Conservation (phyloP, 2,888 invertebrate genomes). For the Serrognathus titanus region DNA sequence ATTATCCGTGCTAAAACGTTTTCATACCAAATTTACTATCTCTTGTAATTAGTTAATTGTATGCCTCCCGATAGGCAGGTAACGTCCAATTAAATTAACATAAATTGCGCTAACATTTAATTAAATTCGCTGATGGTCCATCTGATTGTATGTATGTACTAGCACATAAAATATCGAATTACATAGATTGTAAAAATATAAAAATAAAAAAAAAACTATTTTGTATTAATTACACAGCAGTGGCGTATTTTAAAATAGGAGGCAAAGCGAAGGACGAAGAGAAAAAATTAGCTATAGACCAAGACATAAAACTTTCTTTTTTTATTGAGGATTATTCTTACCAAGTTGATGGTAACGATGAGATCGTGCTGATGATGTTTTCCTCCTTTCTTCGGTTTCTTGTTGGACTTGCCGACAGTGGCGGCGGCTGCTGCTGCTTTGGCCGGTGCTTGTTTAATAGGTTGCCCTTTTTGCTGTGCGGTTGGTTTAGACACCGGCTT, state of each 20-base stretch:
- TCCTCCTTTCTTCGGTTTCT: conserved; percentile 75
- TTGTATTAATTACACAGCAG: too few species aligned
- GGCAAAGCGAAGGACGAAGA: too few species aligned
- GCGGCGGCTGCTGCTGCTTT: conserved; percentile 57
- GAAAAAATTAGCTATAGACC: too few species aligned
- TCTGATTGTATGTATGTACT: too few species aligned
- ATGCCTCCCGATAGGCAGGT: neutral
- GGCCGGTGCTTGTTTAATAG: conserved; percentile 63
- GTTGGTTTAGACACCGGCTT: conserved; percentile 66
- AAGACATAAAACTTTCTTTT: too few species aligned
- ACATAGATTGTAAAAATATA: too few species aligned
- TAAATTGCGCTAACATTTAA: neutral
- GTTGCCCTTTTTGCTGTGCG: conserved; percentile 68
- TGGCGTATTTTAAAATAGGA: too few species aligned
- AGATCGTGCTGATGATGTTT: conserved; percentile 79
- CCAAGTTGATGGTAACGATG: conserved; percentile 78
- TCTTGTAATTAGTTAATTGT: neutral
- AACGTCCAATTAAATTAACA: neutral
- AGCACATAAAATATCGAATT: too few species aligned
- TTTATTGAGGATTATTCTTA: too few species aligned
- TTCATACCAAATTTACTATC: too few species aligned
- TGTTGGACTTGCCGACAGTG: conserved; percentile 59
- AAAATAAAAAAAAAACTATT: too few species aligned
- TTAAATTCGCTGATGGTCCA: neutral
- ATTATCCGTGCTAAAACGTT: too few species aligned